A percentile compares a stretch with the other conserved stretches of the same genome.
Evolutionary conservation across 1,140 invertebrate genomes (phyloP).

Genomic region (Andricus grossulariae): DNA sequence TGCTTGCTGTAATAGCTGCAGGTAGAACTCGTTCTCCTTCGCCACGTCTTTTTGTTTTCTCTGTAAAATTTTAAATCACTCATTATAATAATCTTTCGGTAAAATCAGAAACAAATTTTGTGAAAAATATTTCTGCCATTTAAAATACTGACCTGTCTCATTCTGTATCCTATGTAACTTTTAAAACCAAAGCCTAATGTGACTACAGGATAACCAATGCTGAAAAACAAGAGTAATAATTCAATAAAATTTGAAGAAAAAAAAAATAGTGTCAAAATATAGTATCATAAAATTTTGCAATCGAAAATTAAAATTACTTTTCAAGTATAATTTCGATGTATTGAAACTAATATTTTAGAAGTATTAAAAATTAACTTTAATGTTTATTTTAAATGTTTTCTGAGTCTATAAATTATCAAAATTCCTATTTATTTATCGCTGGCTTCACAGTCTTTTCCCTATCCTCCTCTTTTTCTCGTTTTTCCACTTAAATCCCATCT

Average conservation of each 20-base stretch:
- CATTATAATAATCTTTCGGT: neutral
- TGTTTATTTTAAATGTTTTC: too few species aligned
- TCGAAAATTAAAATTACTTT: too few species aligned
- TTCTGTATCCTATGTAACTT: slow-evolving; percentile 94
- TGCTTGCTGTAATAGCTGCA: slow-evolving; percentile 93
- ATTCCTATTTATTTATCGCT: too few species aligned
- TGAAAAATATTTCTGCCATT: neutral
- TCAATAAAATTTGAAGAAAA: neutral
- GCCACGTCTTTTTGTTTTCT: slow-evolving; percentile 94
- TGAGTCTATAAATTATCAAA: too few species aligned
- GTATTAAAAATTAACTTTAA: too few species aligned
- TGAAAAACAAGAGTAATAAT: slow-evolving; percentile 72
- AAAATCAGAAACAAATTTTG: slow-evolving; percentile 19
- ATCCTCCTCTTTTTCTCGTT: too few species aligned
- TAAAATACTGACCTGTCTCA: slow-evolving; percentile 82
- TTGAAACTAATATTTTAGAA: too few species aligned
- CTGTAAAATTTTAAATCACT: slow-evolving; percentile 73
- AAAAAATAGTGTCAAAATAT: too few species aligned
- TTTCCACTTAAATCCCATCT: too few species aligned
- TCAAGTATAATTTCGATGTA: too few species aligned
- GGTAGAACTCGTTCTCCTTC: slow-evolving; percentile 97
- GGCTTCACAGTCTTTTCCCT: too few species aligned
- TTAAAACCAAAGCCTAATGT: slow-evolving; percentile 98
- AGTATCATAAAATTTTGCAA: too few species aligned
- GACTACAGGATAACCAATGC: slow-evolving; percentile 98